Evolutionary conservation across 2,888 invertebrate genomes (phyloP).

Genomic region (Cybosia mesomella): DNA sequence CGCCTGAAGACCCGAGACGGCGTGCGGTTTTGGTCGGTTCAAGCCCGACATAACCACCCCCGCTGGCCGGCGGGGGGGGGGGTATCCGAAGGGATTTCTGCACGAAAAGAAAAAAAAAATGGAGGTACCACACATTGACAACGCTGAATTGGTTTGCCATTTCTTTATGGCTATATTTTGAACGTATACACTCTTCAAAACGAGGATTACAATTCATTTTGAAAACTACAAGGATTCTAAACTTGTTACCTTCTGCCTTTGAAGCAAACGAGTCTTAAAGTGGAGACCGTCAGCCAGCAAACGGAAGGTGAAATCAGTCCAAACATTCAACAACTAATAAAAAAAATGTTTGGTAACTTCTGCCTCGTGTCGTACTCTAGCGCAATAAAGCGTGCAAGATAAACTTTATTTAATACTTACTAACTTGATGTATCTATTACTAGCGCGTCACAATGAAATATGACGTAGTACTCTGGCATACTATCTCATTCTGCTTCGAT

Average conservation of each 20-base stretch:
- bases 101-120: no score
- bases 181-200: background rate
- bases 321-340: no score
- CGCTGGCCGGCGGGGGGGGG: no score
- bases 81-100: no score
- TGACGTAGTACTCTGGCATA: background rate
- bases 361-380: constrained; percentile 9
- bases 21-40: no score
- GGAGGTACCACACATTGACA: background rate
- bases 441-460: constrained; percentile 13
- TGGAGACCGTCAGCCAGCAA: no score
- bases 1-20: no score
- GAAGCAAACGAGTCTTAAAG: no score
- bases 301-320: no score
- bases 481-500: background rate
- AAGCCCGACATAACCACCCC: no score
- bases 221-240: background rate
- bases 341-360: constrained; percentile 16
- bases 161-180: background rate
- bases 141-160: background rate
- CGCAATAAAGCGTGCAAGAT: constrained; percentile 32
- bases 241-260: no score
- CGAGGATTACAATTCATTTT: no score
- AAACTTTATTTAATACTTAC: constrained; percentile 28
- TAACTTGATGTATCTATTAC: constrained; percentile 21